Percentiles rank a stretch among this genome's conserved stretches.
Conservation (phyloP, 1,140 invertebrate species). For the Epicauta chinensis region DNA sequence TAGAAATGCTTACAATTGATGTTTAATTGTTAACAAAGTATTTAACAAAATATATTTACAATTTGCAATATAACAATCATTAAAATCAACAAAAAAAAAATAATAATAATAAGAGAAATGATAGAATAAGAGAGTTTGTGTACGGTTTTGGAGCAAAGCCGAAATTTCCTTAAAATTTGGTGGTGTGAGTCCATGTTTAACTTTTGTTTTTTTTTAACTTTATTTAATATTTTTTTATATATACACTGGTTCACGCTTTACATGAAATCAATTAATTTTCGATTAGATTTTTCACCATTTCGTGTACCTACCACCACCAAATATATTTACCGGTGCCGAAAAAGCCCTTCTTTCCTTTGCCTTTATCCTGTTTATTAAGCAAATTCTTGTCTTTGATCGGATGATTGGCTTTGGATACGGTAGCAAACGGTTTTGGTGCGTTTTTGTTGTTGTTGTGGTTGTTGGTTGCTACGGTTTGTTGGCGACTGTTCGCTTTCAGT, state of each 20-base stretch:
- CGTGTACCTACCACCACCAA: constrained; percentile 42
- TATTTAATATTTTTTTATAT: no score
- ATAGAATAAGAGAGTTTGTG: no score
- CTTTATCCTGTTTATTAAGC: constrained; percentile 47
- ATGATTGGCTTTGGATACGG: constrained; percentile 26
- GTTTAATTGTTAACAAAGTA: no score
- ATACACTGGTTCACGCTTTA: constrained; percentile 29
- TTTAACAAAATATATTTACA: no score
- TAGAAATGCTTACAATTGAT: no score
- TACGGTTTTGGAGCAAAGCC: no score
- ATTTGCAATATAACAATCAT: no score
- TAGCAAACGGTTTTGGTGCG: constrained; percentile 21
- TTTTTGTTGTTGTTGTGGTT: constrained; percentile 20
- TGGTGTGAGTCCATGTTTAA: no score
- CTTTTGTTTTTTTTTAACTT: no score
- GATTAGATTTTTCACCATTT: constrained; percentile 33
- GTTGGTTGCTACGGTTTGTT: constrained; percentile 32
- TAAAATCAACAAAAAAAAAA: no score
- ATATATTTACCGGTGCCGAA: constrained; percentile 71
- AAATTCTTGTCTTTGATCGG: constrained; percentile 45
- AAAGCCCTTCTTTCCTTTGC: constrained; percentile 73
- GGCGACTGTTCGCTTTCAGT: constrained; percentile 30
- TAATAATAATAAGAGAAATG: no score
- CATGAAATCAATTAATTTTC: constrained; percentile 36
- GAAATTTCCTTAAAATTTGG: no score